phyloP scores from a whole-genome alignment of 2,113 vertebrate species.

The Ceyx melanurus region DNA sequence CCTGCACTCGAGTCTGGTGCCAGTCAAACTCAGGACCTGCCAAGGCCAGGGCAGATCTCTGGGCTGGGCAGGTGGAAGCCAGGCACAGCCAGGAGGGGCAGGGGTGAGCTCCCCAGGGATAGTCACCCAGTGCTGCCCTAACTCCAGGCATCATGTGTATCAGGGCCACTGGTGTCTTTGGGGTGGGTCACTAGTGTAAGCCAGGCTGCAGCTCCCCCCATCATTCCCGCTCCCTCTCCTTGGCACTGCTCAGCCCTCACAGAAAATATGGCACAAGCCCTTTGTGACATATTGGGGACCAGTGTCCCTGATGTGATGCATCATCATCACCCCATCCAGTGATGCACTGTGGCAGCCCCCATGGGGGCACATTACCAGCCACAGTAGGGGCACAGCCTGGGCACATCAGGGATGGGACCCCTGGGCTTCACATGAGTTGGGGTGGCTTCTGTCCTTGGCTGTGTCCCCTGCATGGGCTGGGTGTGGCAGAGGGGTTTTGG shows the following conservation, averaged over 20 bases:
- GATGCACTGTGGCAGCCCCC: accelerated
- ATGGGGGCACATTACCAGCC: not conserved
- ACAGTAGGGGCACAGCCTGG: accelerated
- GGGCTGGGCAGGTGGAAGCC: not conserved
- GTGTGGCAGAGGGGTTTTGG: not conserved
- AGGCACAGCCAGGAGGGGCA: not conserved
- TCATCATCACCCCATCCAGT: not conserved
- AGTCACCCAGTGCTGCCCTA: not conserved
- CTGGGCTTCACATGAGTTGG: accelerated
- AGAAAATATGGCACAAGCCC: not conserved
- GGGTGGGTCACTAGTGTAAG: not conserved
- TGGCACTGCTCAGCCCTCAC: not conserved
- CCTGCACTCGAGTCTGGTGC: too few species aligned
- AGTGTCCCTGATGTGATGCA: not conserved
- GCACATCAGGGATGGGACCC: not conserved
- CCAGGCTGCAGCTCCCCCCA: not conserved
- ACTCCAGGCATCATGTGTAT: not conserved
- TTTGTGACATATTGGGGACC: not conserved
- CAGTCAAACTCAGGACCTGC: not conserved
- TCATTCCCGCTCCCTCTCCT: not conserved
- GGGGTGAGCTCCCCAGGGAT: not conserved
- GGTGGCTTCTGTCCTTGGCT: not conserved
- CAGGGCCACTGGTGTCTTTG: not conserved
- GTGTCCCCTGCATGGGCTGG: not conserved
- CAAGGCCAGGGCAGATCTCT: not conserved